A percentile compares a stretch with the other conserved stretches of the same genome.
Evolutionary conservation across 37 sponge, comb jelly and placozoan genomes (phyloP).

Genomic region (Cliona cf. orientalis): DNA sequence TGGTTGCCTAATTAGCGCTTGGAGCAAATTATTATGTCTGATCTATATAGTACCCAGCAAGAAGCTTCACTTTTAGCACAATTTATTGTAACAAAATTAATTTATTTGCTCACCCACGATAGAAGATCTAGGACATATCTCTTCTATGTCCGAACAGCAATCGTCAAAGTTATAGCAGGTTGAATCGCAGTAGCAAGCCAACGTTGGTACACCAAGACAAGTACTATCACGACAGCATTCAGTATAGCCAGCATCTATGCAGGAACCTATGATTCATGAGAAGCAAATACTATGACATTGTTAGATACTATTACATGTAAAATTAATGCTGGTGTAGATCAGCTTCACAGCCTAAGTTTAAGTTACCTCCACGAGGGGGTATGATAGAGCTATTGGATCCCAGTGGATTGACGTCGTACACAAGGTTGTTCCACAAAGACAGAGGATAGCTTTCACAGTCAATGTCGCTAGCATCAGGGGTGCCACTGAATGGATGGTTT

Average conservation of each 20-base stretch:
- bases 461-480: not conserved
- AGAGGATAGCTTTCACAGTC: constrained; percentile 23
- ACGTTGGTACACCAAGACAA: constrained; percentile 23
- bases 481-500: constrained; percentile 44
- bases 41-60: too few relatives aligned
- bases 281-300: too few relatives aligned
- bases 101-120: too few relatives aligned
- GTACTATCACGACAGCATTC: constrained; percentile 9
- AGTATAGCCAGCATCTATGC: constrained; percentile 14
- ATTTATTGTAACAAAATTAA: too few relatives aligned
- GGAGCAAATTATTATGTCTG: too few relatives aligned
- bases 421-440: constrained; percentile 30
- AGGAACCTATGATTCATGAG: constrained; percentile 8
- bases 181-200: constrained; percentile 42
- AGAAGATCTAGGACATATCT: too few relatives aligned
- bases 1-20: too few relatives aligned
- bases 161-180: constrained; percentile 2
- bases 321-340: too few relatives aligned
- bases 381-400: too few relatives aligned
- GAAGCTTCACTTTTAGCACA: too few relatives aligned
- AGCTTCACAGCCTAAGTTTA: too few relatives aligned
- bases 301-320: too few relatives aligned
- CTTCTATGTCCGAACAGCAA: constrained; percentile 35
- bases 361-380: not conserved
- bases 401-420: constrained; percentile 28